Base-by-base conservation (phyloP, 2,113 vertebrate genomes). In the Xenopus borealis region DNA sequence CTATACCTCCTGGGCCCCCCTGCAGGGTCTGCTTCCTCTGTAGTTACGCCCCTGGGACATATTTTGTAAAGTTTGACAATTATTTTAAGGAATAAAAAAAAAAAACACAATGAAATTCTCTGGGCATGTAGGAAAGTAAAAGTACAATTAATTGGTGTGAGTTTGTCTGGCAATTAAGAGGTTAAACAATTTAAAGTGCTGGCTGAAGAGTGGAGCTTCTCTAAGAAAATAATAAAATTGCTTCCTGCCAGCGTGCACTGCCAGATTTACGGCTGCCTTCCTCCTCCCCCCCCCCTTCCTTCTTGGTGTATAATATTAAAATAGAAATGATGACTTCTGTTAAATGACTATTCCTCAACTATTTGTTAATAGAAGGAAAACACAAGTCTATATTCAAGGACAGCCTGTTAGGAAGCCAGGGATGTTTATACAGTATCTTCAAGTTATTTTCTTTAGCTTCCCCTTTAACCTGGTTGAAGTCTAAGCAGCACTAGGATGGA, bases 161-260 rank as follows among this genome's bases (percentile, higher is more conserved):
- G n/a, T n/a, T n/a, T 27, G 23, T 27, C 23, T 27, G 23, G 23
- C 23, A 27, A 27, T 27, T 27, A 27, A 40, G 33, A 40, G 19
- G 74, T 77, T 77, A 77, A 67, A 13, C 44, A 47, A 53, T 20
- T 59, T 55, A 50, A 27, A 27, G 53, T 57, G 55, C 74, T 30
- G 63, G 46, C 69, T 57, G 73, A 77, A 77, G 74, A 64, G 73
- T 62, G 58, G 73, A 76, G 69, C 53, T 69, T 27, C 74, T 77
- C 47, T 58, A 72, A 55, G 23, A 72, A 72, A 72, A 78, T 78
- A 69, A 72, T 55, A 55, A 55, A 55, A n/a, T 72, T 67, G 62
- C 75, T 83, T 82, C 70, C 80, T 66, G 20, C 23, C 4, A 50
- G 69, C 63, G 19, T 4, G 47, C 61, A 12, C 10, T 47, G 3